Evolutionary conservation across 1,140 invertebrate species (phyloP).

Genomic region (Trigoniulus corallinus): DNA sequence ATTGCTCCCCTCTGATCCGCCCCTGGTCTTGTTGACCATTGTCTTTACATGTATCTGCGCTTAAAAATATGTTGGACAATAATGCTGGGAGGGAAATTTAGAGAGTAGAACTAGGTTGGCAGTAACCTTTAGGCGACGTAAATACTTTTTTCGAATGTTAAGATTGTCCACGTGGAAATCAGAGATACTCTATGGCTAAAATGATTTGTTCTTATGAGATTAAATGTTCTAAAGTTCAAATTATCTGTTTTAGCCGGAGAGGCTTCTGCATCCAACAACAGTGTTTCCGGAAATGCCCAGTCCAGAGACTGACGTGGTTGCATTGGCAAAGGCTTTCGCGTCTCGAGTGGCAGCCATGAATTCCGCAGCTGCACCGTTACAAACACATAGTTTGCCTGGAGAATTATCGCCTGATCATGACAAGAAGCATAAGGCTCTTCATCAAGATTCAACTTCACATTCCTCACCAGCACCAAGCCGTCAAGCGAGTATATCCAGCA

Average conservation of each 20-base stretch:
- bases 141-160: no score
- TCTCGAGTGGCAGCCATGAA: neutral
- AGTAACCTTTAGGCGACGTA: no score
- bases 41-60: no score
- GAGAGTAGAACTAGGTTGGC: no score
- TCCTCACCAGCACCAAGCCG: neutral
- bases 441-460: no score
- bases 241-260: neutral
- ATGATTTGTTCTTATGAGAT: neutral
- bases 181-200: no score
- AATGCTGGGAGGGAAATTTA: no score
- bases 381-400: neutral
- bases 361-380: neutral
- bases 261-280: neutral
- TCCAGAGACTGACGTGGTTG: neutral
- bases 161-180: no score
- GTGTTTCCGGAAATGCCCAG: conserved; percentile 1
- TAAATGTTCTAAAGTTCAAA: neutral
- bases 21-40: no score
- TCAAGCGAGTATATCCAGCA: conserved; percentile 5
- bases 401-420: neutral
- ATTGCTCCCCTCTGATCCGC: no score
- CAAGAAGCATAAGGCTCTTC: neutral
- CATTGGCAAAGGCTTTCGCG: neutral
- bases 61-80: no score